Conservation (phyloP, 2,797 vertebrate genomes). For the Pampus argenteus region DNA sequence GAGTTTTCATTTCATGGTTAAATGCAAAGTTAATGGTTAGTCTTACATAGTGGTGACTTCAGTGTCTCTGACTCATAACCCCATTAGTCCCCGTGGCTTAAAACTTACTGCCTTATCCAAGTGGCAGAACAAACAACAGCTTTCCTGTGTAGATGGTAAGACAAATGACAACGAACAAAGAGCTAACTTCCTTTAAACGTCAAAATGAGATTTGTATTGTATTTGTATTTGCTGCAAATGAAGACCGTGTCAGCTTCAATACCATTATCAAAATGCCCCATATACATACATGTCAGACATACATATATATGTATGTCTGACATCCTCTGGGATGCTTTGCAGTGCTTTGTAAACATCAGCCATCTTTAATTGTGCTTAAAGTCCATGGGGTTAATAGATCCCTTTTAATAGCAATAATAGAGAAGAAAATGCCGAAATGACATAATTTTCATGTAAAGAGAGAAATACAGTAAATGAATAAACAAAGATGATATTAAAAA, state of each 20-base stretch:
- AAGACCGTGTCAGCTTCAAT: slow-evolving; percentile 17
- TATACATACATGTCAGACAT: no score
- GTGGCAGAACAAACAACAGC: slow-evolving; percentile 22
- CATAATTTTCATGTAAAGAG: not conserved
- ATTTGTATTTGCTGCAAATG: no score
- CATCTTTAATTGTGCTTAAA: slow-evolving; percentile 37
- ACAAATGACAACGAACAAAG: no score
- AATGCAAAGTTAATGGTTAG: slow-evolving; percentile 65
- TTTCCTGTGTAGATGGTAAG: not conserved
- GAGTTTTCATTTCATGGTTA: slow-evolving; percentile 74
- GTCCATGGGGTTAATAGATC: slow-evolving; percentile 15
- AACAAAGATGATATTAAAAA: slow-evolving; percentile 20
- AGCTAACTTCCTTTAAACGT: slow-evolving; percentile 19
- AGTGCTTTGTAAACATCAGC: slow-evolving; percentile 29
- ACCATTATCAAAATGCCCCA: slow-evolving; percentile 9
- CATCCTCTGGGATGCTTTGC: not conserved
- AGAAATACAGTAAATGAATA: slow-evolving; percentile 12
- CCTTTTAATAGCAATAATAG: slow-evolving; percentile 15
- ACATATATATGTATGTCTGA: no score
- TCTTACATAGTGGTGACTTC: slow-evolving; percentile 42
- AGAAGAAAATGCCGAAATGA: not conserved
- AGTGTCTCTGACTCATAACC: slow-evolving; percentile 46
- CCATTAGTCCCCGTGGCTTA: slow-evolving; percentile 35
- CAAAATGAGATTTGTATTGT: slow-evolving; percentile 24
- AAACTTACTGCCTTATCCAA: slow-evolving; percentile 15